These are phyloP conservation scores for Drosophila cognata DNA, from an alignment of 2,888 invertebrate genomes.

Conservation along the genomic window DNA sequence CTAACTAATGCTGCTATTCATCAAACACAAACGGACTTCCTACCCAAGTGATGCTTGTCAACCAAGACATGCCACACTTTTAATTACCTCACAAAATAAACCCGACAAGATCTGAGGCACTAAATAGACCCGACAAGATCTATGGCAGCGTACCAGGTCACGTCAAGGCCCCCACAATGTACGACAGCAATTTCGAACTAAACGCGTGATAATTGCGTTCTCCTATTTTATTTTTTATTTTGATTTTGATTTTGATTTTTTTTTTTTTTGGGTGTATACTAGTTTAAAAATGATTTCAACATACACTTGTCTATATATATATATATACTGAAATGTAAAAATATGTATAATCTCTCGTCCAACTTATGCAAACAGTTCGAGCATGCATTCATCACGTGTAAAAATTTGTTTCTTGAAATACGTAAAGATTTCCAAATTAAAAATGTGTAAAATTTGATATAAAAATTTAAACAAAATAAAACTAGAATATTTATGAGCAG, in stretches of 20 bases:
- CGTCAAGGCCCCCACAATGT: slow-evolving; percentile 64
- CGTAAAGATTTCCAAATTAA: slow-evolving; percentile 41
- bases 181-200: slow-evolving; percentile 34
- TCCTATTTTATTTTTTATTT: background rate
- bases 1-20: slow-evolving; percentile 23
- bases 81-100: slow-evolving; percentile 48
- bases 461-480: background rate
- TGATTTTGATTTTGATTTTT: background rate
- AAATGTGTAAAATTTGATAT: slow-evolving; percentile 28
- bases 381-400: slow-evolving; percentile 69
- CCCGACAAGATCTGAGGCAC: slow-evolving; percentile 43
- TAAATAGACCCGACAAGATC: slow-evolving; percentile 37
- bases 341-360: slow-evolving; percentile 28
- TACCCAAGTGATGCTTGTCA: slow-evolving; percentile 29
- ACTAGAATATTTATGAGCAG: background rate
- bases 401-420: slow-evolving; percentile 26
- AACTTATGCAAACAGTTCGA: slow-evolving; percentile 34
- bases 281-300: slow-evolving; percentile 53
- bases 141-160: slow-evolving; percentile 53
- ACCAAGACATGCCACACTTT: slow-evolving; percentile 39
- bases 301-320: slow-evolving; percentile 1
- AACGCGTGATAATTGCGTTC: slow-evolving; percentile 41
- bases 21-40: slow-evolving; percentile 39
- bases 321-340: slow-evolving; percentile 3
- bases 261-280: slow-evolving; percentile 63